Conservation (phyloP, 2,113 vertebrate genomes). For the Suncus etruscus region DNA sequence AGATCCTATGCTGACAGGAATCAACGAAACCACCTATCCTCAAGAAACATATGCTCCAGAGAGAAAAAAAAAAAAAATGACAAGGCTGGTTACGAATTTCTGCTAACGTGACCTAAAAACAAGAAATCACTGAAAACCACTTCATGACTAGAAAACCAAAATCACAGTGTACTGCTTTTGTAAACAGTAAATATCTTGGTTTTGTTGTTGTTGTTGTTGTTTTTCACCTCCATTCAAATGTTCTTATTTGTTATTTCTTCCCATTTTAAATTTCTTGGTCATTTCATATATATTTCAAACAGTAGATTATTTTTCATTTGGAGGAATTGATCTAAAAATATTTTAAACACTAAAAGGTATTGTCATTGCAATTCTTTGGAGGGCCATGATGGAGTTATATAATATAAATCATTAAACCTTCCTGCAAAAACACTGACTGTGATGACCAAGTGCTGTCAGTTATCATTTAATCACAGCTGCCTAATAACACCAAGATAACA, state of each 20-base stretch:
- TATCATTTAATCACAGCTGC: conserved; percentile 54
- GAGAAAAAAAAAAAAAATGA: not conserved
- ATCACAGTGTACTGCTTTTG: not conserved
- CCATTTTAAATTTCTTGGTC: conserved; percentile 42
- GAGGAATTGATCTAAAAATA: conserved; percentile 52
- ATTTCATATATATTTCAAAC: conserved; percentile 53
- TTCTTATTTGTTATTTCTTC: not conserved
- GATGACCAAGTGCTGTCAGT: conserved; percentile 46
- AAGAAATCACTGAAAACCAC: not conserved
- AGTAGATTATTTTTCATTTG: conserved; percentile 64
- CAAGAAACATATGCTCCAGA: not conserved
- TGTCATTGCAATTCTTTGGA: conserved; percentile 48
- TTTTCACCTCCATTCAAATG: conserved; percentile 4
- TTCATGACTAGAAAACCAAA: conserved; percentile 23
- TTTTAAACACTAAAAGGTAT: conserved; percentile 46
- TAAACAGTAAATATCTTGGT: conserved; percentile 34
- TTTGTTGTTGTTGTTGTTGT: not conserved
- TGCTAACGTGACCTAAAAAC: not conserved
- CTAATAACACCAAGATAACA: conserved; percentile 65
- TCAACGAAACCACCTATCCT: not conserved
- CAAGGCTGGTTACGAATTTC: conserved; percentile 17
- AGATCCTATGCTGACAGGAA: not conserved
- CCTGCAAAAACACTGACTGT: conserved; percentile 14
- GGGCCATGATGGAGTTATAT: conserved; percentile 22
- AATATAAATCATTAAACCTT: conserved; percentile 19